Percentiles rank a stretch among this genome's conserved stretches.
These are phyloP conservation scores for Anser cygnoides DNA, from an alignment of 2,113 vertebrate species.

Conservation along the genomic window DNA sequence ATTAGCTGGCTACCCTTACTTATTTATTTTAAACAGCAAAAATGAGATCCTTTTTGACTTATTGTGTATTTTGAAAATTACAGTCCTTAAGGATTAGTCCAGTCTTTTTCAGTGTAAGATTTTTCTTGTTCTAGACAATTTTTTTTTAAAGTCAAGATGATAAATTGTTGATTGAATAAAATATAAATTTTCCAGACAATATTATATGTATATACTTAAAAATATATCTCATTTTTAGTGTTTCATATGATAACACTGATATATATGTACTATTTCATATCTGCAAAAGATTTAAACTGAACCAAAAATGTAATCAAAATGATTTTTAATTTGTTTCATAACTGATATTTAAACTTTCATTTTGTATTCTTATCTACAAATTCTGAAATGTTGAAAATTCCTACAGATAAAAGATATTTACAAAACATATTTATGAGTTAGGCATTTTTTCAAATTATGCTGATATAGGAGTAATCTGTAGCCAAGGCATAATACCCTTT, in stretches of 20 bases:
- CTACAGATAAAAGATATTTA: neutral
- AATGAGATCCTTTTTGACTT: neutral
- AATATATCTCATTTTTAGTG: neutral
- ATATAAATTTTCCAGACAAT: neutral
- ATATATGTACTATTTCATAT: neutral
- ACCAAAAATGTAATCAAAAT: neutral
- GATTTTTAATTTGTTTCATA: neutral
- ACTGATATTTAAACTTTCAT: neutral
- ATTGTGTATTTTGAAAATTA: neutral
- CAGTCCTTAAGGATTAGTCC: neutral
- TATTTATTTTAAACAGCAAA: no score
- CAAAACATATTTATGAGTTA: neutral
- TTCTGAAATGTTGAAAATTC: neutral
- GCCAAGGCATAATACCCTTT: neutral
- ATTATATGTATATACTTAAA: neutral
- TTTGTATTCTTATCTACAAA: neutral
- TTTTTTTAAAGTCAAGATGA: neutral
- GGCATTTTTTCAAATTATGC: neutral
- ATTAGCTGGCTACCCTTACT: neutral
- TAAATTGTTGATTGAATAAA: neutral
- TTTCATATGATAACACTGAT: neutral
- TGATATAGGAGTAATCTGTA: neutral
- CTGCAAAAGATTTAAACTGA: neutral
- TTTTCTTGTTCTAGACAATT: neutral
- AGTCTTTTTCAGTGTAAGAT: accelerated